Evolutionary conservation across 2,888 invertebrate genomes (phyloP), one percentile per base, ranked within the genome.

Genomic region (Drosophila acutilabella): DNA sequence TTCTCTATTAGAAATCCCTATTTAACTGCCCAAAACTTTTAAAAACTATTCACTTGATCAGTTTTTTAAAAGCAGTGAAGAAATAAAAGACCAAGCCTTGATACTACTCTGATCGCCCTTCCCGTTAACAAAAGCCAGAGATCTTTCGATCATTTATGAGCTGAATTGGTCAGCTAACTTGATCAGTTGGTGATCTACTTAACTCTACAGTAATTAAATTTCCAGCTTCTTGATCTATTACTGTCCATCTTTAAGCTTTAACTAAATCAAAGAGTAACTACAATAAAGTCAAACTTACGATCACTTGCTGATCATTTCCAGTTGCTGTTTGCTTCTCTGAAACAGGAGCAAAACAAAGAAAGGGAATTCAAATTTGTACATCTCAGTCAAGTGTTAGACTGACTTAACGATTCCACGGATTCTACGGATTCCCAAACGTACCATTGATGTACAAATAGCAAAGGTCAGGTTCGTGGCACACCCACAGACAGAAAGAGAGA

Each of bases 371-470:
- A 69, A 74, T 78, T 78, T 78, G 75, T 45, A 74, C 60, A 79
- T 74, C 75, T 75, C 79, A 75, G 61, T 75, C 42, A 52, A 58
- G 74, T 69, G 79, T 47, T 36, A 74, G 59, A 78, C 45, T 69
- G 75, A 75, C 75, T 75, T 75, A 59, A 53, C 79, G 45, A 75
- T 75, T 75, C 75, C 50, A 45, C 64, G 79, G 64, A 56, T 73
- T 52, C 57, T 33, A 45, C 70, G 75, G 59, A 56, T 73, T 47
- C 57, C 40, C 57, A 14, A 7, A 4, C 20, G 33, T 45, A 13
- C 53, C 33, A 50, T 50, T 50, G 36, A 36, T 50, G 36, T 18
- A 36, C 76, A 73, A 73, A 73, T 47, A 73, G 38, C 11, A 30
- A 50, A 60, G 66, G 33, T 45, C 60, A 57, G 13, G 44, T 50